These are phyloP conservation scores for Zophobas atratus DNA, from an alignment of 1,140 invertebrate species.

Conservation along the genomic window DNA sequence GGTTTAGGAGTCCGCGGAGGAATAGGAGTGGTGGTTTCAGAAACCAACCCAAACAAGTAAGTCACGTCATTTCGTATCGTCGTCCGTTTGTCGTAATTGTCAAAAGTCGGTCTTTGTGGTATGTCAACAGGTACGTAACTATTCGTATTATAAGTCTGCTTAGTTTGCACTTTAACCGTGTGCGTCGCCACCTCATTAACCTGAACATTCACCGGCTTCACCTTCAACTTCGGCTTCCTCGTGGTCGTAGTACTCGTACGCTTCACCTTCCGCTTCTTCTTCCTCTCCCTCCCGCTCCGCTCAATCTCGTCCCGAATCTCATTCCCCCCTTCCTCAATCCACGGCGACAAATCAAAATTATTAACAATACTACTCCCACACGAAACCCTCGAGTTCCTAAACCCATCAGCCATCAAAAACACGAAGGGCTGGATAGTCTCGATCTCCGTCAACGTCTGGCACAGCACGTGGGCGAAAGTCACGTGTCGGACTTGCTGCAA, in stretches of 20 bases:
- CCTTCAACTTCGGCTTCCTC: constrained; percentile 34
- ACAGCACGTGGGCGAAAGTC: constrained; percentile 88
- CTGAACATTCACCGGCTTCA: constrained; percentile 36
- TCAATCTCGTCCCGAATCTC: constrained; percentile 24
- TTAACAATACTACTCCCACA: constrained; percentile 80
- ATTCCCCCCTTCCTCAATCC: constrained; percentile 70
- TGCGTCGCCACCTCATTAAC: constrained; percentile 43
- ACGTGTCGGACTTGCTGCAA: constrained; percentile 87
- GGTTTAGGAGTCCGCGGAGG: constrained; percentile 45
- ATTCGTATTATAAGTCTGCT: constrained; percentile 38
- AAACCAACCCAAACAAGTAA: constrained; percentile 52
- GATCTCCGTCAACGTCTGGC: constrained; percentile 84
- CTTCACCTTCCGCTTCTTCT: constrained; percentile 43
- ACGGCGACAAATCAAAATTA: constrained; percentile 78
- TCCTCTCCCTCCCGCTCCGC: constrained; percentile 36
- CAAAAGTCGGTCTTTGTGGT: constrained; percentile 51
- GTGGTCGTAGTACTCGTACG: not conserved
- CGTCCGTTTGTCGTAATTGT: constrained; percentile 46
- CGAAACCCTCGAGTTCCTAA: constrained; percentile 77
- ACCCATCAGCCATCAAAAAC: constrained; percentile 77
- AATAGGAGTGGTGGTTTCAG: constrained; percentile 34
- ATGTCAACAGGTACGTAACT: constrained; percentile 28
- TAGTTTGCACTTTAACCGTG: constrained; percentile 30
- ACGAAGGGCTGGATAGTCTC: constrained; percentile 83
- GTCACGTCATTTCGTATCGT: constrained; percentile 47